These are phyloP conservation scores for Lysandra bellargus DNA, from an alignment of 2,888 invertebrate species.

Conservation along the genomic window DNA sequence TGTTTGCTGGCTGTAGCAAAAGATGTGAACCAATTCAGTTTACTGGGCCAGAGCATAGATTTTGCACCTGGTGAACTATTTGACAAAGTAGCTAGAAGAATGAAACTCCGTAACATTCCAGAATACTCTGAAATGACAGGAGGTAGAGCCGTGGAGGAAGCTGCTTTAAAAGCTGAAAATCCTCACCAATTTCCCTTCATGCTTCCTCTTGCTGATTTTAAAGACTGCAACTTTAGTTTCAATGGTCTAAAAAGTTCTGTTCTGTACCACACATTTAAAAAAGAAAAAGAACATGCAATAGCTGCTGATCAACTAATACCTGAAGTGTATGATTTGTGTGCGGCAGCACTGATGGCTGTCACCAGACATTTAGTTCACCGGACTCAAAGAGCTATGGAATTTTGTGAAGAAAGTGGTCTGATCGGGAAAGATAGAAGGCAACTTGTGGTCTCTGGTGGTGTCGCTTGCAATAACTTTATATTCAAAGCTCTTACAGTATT, in stretches of 20 bases:
- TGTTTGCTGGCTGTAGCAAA: constrained; percentile 89
- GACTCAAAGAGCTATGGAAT: constrained; percentile 92
- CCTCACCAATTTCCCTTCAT: constrained; percentile 85
- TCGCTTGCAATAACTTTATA: constrained; percentile 95
- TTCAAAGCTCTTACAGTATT: constrained; percentile 84
- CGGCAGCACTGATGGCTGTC: constrained; percentile 87
- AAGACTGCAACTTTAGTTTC: constrained; percentile 95
- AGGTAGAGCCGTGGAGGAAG: constrained; percentile 91
- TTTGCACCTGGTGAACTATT: constrained; percentile 96
- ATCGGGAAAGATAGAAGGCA: constrained; percentile 82
- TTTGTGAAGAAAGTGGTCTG: constrained; percentile 81
- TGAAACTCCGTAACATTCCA: constrained; percentile 89
- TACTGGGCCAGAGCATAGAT: constrained; percentile 90
- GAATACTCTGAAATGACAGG: constrained; percentile 89
- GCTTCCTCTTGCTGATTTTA: constrained; percentile 82
- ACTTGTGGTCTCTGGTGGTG: constrained; percentile 95
- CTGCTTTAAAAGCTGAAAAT: constrained; percentile 86
- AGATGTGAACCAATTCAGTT: constrained; percentile 86
- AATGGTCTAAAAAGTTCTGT: constrained; percentile 88
- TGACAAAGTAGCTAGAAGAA: constrained; percentile 93
- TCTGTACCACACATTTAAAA: constrained; percentile 72
- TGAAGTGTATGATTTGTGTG: constrained; percentile 90
- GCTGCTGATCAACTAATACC: constrained; percentile 87
- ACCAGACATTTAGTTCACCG: constrained; percentile 90
- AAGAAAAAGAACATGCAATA: constrained; percentile 81